Evolutionary conservation across 2,113 vertebrate species (phyloP).

Genomic region (Brienomyrus longianalis): DNA sequence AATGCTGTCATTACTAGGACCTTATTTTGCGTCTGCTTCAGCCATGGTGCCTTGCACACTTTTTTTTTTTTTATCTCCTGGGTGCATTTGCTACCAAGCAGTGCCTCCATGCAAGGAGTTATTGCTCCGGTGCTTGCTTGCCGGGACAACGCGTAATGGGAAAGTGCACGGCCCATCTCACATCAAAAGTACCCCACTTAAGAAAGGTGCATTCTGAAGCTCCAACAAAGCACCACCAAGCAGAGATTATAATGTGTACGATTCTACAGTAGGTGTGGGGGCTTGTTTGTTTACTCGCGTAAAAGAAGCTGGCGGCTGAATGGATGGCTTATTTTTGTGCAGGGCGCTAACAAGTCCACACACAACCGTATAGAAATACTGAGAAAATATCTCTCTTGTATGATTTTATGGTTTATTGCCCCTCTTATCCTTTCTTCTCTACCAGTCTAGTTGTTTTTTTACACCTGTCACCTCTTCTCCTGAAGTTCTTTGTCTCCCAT

Average conservation of each 20-base stretch:
- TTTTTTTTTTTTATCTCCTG: neutral
- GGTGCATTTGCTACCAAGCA: neutral
- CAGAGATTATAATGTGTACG: neutral
- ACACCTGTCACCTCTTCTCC: neutral
- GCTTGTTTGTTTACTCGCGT: neutral
- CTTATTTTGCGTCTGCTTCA: neutral
- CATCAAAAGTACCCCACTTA: neutral
- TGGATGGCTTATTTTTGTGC: neutral
- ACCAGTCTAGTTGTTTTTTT: neutral
- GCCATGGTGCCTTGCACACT: neutral
- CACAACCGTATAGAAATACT: neutral
- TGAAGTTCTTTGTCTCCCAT: neutral
- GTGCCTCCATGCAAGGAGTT: neutral
- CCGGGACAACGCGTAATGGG: neutral
- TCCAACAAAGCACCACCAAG: neutral
- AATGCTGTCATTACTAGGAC: neutral
- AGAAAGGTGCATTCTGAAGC: neutral
- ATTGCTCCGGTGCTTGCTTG: neutral
- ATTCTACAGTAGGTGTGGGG: neutral
- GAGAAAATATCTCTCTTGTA: neutral
- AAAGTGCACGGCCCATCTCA: neutral
- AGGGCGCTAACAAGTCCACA: neutral
- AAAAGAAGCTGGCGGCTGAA: no score
- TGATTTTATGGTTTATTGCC: neutral
- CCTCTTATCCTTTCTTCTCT: neutral